phyloP scores from a whole-genome alignment of 2,113 vertebrate species.

The Python bivittatus region DNA sequence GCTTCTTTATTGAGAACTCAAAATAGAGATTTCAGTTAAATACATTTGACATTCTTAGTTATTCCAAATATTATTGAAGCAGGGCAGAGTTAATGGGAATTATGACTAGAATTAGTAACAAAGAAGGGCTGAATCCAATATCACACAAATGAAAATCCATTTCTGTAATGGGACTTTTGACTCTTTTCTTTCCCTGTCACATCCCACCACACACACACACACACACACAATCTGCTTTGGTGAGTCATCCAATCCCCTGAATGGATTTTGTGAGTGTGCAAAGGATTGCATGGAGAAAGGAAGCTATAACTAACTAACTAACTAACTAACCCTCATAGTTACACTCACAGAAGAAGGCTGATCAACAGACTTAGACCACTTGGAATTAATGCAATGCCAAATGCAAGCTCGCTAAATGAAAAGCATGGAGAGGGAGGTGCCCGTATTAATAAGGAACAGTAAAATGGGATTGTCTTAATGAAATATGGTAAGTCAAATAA shows the following conservation, averaged over 20 bases:
- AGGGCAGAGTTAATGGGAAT: background rate
- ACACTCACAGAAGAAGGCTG: too few relatives aligned
- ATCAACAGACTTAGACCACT: background rate
- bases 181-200: background rate
- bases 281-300: background rate
- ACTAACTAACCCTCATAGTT: too few relatives aligned
- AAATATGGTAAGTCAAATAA: background rate
- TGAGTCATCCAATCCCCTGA: background rate
- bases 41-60: background rate
- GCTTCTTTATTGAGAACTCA: background rate
- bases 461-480: background rate
- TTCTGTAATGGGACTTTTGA: background rate
- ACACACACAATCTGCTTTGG: background rate
- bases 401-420: background rate
- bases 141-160: background rate
- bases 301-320: too few relatives aligned
- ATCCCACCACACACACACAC: background rate
- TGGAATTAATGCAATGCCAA: background rate
- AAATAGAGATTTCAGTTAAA: background rate
- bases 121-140: background rate
- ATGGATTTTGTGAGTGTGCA: background rate
- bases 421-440: background rate
- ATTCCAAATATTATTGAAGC: background rate
- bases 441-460: background rate
- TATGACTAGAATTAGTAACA: background rate